Base-by-base conservation (phyloP, 1,140 invertebrate species). In the Linepithema humile region DNA sequence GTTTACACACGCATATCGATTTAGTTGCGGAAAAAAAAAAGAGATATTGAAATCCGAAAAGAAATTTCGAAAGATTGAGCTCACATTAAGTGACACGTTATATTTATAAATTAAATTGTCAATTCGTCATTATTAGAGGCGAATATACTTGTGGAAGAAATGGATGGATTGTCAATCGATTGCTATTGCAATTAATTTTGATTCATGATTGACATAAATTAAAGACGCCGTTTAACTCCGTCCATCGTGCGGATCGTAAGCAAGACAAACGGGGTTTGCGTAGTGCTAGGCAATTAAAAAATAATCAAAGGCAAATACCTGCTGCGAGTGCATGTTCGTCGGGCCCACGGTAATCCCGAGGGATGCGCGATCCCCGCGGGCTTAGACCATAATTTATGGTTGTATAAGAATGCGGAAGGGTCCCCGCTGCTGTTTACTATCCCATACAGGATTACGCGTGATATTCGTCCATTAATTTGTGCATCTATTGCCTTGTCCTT, bases 381-480 rank as follows among this genome's bases (percentile, higher is more conserved):
- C 86, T 91, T 91, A 86, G 88, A 90, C 91, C 87, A 93, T 93
- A 93, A 94, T 94, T 94, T 94, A 94, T 93, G 87, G 92, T 92
- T 91, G 90, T 92, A 91, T 94, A 93, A 94, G 93, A 94, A 93
- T 93, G 91, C 91, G 90, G 92, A 92, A 92, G 92, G 92, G 91
- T 90, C 85, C 82, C 89, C 85, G 83, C 72, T 65, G 77, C 89
- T 92, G 91, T 93, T 91, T 93, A 91, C 90, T 69, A 88, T 93
- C 89, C 88, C 89, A 89, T 89, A 91, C 53, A 88, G 77, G 87
- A 89, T 89, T 88, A 89, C 84, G 85, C 73, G 53, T 88, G 84
- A 85, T 85, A 80, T 84, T 83, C 73, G 78, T 85, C 87, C 84
- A 89, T 89, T 89, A 89, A 89, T 89, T 89, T 73, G 35, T 26